A percentile compares a stretch with the other conserved stretches of the same genome.
Evolutionary conservation across 2,888 invertebrate genomes (phyloP).

Genomic region (Meiosimyza platycephala): DNA sequence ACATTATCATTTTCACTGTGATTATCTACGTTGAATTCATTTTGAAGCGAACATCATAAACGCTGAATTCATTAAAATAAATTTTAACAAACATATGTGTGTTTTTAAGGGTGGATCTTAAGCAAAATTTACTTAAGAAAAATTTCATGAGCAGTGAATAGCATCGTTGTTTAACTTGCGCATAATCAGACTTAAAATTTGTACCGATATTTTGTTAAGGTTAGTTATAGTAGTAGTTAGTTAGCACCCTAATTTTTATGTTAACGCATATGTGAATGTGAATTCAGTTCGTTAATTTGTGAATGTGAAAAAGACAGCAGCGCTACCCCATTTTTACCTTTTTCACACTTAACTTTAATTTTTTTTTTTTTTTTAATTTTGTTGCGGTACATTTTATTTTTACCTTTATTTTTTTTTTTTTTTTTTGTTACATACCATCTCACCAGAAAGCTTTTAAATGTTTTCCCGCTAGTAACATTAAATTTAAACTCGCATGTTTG

Average conservation of each 20-base stretch:
- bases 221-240: too few relatives aligned
- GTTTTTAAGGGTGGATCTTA: background rate
- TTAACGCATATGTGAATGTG: too few relatives aligned
- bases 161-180: too few relatives aligned
- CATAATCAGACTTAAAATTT: too few relatives aligned
- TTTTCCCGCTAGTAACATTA: slow-evolving; percentile 17
- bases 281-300: too few relatives aligned
- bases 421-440: background rate
- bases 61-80: slow-evolving; percentile 59
- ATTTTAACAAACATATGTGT: slow-evolving; percentile 16
- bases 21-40: background rate
- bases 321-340: background rate
- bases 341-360: background rate
- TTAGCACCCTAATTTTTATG: too few relatives aligned
- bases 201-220: too few relatives aligned
- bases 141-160: too few relatives aligned
- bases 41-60: slow-evolving; percentile 51
- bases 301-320: background rate
- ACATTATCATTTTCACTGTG: background rate
- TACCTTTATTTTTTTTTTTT: background rate
- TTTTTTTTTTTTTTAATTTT: background rate
- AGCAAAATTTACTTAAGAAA: background rate
- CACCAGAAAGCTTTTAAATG: slow-evolving; percentile 26
- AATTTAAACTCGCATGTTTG: slow-evolving; percentile 23
- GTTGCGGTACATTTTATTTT: background rate